A percentile compares a stretch with the other conserved stretches of the same genome.
phyloP scores from a whole-genome alignment of 2,888 invertebrate genomes.

The Lasioglossum morio region DNA sequence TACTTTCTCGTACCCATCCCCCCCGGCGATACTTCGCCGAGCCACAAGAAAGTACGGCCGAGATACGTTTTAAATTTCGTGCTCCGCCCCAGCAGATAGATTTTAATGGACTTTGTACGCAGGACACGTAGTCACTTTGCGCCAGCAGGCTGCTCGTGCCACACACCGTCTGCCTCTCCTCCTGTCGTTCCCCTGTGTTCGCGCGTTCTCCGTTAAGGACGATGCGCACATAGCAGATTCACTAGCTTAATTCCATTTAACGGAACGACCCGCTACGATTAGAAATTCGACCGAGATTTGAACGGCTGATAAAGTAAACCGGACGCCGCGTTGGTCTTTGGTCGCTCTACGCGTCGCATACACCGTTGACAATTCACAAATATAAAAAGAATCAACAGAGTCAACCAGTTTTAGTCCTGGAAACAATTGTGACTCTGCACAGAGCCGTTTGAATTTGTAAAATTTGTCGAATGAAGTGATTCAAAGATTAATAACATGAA shows the following conservation, averaged over 20 bases:
- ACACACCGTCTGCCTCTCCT: slow-evolving; percentile 23
- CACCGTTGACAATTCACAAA: too few relatives aligned
- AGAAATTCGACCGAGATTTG: slow-evolving; percentile 26
- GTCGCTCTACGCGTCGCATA: background rate
- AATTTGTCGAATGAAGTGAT: too few relatives aligned
- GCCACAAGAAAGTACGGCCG: slow-evolving; percentile 23
- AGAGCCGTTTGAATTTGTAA: too few relatives aligned
- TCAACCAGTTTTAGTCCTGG: too few relatives aligned
- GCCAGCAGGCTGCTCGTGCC: slow-evolving; percentile 59
- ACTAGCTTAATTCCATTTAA: slow-evolving; percentile 30
- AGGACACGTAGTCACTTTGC: slow-evolving; percentile 82
- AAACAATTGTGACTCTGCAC: too few relatives aligned
- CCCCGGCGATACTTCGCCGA: slow-evolving; percentile 3
- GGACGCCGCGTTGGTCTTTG: background rate
- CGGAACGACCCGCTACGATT: slow-evolving; percentile 32
- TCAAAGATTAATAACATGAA: too few relatives aligned
- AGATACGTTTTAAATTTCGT: slow-evolving; percentile 81
- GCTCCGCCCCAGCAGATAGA: slow-evolving; percentile 76
- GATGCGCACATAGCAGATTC: slow-evolving; percentile 1
- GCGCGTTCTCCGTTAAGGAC: slow-evolving; percentile 1
- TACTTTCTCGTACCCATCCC: background rate
- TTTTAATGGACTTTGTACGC: slow-evolving; percentile 82
- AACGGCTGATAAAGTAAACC: slow-evolving; percentile 10
- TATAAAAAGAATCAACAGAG: too few relatives aligned
- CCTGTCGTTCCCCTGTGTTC: background rate